Conservation (phyloP, 2,888 invertebrate genomes). For the Melinaea marsaeus region DNA sequence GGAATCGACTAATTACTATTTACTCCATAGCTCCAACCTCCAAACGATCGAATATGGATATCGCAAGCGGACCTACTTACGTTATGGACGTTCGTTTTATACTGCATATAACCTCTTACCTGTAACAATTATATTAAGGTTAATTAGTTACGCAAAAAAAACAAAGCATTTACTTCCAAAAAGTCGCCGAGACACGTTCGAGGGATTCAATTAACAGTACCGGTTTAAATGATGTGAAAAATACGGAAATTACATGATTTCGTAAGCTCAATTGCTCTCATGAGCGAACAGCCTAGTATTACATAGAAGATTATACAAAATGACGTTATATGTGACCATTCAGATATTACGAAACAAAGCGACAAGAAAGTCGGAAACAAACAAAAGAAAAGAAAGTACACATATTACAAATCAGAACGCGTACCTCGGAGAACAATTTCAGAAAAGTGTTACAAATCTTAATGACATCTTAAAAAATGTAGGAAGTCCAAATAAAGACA, state of each 20-base stretch:
- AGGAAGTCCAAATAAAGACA: constrained; percentile 31
- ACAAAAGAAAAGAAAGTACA: constrained; percentile 62
- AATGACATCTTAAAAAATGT: constrained; percentile 36
- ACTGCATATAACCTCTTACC: constrained; percentile 52
- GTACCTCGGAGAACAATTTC: constrained; percentile 32
- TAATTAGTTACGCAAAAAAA: constrained; percentile 29
- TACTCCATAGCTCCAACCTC: constrained; percentile 50
- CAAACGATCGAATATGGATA: constrained; percentile 37
- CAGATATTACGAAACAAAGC: constrained; percentile 68
- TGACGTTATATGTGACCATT: constrained; percentile 49
- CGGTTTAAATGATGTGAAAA: constrained; percentile 44
- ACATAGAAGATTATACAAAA: constrained; percentile 63
- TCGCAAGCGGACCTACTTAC: constrained; percentile 42
- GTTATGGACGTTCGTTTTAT: constrained; percentile 28
- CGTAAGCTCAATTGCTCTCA: constrained; percentile 65
- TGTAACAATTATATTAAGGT: constrained; percentile 54
- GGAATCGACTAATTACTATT: constrained; percentile 73
- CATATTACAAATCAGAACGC: constrained; percentile 51
- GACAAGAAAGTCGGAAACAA: constrained; percentile 59
- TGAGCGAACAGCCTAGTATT: constrained; percentile 53
- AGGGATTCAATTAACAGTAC: constrained; percentile 18
- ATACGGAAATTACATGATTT: constrained; percentile 50
- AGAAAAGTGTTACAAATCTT: constrained; percentile 32
- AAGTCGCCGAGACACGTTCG: constrained; percentile 23
- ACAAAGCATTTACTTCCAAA: constrained; percentile 11